Base-by-base conservation (phyloP, 2,113 vertebrate genomes). In the Pycnonotus jocosus region DNA sequence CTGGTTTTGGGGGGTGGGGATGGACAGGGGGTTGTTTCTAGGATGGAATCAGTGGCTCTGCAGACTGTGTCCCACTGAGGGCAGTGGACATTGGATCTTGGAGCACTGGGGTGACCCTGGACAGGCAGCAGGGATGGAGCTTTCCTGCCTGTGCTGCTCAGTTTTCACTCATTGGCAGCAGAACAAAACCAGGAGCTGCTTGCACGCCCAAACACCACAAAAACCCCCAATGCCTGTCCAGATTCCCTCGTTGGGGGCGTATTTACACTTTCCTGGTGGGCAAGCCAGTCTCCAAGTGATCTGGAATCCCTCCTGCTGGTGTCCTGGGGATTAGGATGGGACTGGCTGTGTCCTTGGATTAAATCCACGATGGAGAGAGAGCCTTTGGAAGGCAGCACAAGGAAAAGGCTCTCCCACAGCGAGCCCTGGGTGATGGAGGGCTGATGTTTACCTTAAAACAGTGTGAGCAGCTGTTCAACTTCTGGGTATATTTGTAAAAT, bases 401-500 rank as follows among this genome's bases (percentile, higher is more conserved):
- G 58, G 68, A 45, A 17, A 51, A 31, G 48, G 15, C 79, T 77
- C 9, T 86, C 86, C 18, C 60, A 2, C 45, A 22, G 40, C 0
- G 2, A 90, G 48, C 69, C 60, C 78, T 28, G 30, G 23, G 10
- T 0, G 6, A 16, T 3, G 44, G 47, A 57, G 53, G 44, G 58
- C 62, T 7, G 61, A 57, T 51, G 58, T 95, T 97, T 91, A 72
- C 93, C 76, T 95, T 94, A 9, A 14, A 87, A 64, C 78, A 85
- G 92, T 88, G 81, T 95, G 96, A 93, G 58, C 85, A 93, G 94
- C 96, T 97, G 82, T 95, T 97, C 82, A 93, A 92, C 96, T 96
- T 97, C 83, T 88, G 97, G 91, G 60, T 97, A 74, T 97, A 71
- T 98, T 98, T 98, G 97, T 98, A 95, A 97, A 96, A 95, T 73